Evolutionary conservation across 1,140 invertebrate species (phyloP), one percentile per base, ranked within the genome.

Genomic region (Calephelis nemesis): DNA sequence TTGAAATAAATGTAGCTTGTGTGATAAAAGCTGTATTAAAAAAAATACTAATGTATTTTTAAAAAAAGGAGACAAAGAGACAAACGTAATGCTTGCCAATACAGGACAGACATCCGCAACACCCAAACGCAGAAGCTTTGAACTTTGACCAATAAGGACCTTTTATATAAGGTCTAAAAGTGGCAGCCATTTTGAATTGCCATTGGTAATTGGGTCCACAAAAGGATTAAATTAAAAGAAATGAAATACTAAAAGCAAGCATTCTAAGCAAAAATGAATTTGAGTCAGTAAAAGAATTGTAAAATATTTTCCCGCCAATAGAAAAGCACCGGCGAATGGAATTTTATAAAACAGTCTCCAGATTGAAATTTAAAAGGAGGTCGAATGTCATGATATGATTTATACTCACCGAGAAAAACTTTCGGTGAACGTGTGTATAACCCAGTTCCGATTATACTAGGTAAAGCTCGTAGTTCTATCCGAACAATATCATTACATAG

Each of bases 201-300:
- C 19, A 19, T 19, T 19, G 19, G 19, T 19, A 3, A 19, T 19
- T 19, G 19, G 19, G 19, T 19, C 19, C 19, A 19, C 19, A 19
- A 19, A 19, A n/a, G 19, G 3, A 19, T 19, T 19, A 19, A 19
- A 19, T 19, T 19, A 78, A 67, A 77, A 70, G 80, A 88, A 86
- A 86, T 88, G 72, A 76, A 81, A 85, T 83, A 83, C 75, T 79
- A 83, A 88, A 85, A 81, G 78, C 73, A 76, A 70, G 76, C 65
- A 76, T 74, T 72, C 13, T 15, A 66, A 47, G 50, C 65, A 73
- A 73, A 72, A 75, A 76, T 75, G 74, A 76, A 84, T 81, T 75
- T 74, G 63, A 69, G 49, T 78, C 62, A 68, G 68, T 72, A 72
- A 67, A 76, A 78, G 79, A 76, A 74, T 78, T 79, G 75, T 82